A percentile compares a stretch with the other conserved stretches of the same genome.
Conservation (phyloP, 2,113 vertebrate genomes). For the Pituophis catenifer region DNA sequence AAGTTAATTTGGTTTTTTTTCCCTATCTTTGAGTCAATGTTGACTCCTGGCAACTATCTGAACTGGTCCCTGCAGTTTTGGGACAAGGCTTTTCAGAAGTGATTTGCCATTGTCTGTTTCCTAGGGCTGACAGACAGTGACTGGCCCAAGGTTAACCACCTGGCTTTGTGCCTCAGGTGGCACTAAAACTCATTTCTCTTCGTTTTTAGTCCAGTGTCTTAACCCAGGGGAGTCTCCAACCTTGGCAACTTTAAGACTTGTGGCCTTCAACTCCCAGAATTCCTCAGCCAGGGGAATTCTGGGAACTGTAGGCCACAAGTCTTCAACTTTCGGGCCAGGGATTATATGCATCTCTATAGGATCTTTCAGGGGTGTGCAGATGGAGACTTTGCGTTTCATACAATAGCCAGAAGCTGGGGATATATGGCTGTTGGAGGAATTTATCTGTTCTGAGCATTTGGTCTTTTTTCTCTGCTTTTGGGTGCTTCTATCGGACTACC, state of each 20-base stretch:
- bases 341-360: neutral
- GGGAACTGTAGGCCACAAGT: no score
- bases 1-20: neutral
- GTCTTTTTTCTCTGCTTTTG: neutral
- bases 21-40: neutral
- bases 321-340: neutral
- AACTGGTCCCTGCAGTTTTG: neutral
- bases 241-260: no score
- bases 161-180: neutral
- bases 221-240: neutral
- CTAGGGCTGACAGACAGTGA: neutral
- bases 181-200: neutral
- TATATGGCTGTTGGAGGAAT: neutral
- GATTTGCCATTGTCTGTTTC: neutral
- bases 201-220: neutral
- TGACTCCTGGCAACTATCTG: neutral
- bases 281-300: no score
- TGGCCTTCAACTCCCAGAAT: no score
- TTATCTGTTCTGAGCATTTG: neutral
- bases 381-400: neutral
- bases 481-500: neutral
- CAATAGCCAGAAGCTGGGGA: neutral
- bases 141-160: neutral
- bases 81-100: neutral
- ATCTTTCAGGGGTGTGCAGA: neutral